These are phyloP conservation scores for Acanthacorydalis orientalis DNA, from an alignment of 2,888 invertebrate species.

Conservation along the genomic window DNA sequence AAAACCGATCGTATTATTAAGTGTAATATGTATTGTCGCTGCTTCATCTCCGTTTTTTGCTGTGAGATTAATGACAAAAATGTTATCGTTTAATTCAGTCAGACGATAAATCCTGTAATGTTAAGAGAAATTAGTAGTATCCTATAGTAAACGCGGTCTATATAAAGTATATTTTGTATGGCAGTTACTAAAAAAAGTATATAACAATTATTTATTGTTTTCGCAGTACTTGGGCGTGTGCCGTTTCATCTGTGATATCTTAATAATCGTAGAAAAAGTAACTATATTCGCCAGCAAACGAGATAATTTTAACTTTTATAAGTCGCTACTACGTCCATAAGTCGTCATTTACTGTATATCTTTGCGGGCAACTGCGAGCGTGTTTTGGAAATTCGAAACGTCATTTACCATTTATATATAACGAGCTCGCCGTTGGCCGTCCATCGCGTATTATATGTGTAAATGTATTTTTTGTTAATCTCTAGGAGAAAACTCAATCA, in stretches of 20 bases:
- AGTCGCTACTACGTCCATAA: neutral
- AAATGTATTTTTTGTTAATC: no score
- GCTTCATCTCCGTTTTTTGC: no score
- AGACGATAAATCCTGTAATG: no score
- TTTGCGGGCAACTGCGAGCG: neutral
- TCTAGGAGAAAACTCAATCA: no score
- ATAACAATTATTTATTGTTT: neutral
- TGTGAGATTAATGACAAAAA: no score
- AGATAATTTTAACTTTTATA: neutral
- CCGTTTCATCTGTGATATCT: neutral
- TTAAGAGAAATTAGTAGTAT: neutral
- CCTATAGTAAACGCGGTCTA: conserved; percentile 7
- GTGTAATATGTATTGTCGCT: no score
- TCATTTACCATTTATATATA: no score
- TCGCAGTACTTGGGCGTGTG: conserved; percentile 3
- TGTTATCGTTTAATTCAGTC: no score
- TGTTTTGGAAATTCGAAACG: no score
- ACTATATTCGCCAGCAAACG: conserved; percentile 2
- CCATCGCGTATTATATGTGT: no score
- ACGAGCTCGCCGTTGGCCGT: no score
- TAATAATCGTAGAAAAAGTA: neutral
- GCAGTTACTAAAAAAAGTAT: neutral
- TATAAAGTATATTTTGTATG: conserved; percentile 1
- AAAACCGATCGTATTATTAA: no score
- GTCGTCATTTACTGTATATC: neutral